Evolutionary conservation across 2,113 vertebrate genomes (phyloP), one percentile per base, ranked within the genome.

Genomic region (Serinus canaria): DNA sequence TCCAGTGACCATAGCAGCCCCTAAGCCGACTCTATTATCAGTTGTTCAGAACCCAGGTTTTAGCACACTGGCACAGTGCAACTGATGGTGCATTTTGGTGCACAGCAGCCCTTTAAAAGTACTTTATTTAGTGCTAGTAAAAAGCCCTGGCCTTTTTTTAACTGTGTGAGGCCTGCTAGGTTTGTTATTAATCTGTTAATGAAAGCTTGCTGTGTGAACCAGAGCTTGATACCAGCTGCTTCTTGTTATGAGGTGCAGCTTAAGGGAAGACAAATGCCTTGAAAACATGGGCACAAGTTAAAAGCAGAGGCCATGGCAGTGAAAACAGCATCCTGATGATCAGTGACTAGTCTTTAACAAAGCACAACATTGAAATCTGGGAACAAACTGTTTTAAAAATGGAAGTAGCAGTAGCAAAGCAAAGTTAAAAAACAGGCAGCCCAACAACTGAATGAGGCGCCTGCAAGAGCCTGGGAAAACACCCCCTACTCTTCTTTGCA

Each of bases 401-500:
- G 49, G 52, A 78, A 75, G 19, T 11, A 49, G 46, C 19, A 89
- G 9, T 28, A 91, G 13, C 1, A 10, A 82, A 92, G 16, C 24
- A 28, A 80, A 89, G 82, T 12, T 10, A 10, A 3, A 44, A 44
- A 44, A 21, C 28, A n/a, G 13, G 11, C 12, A 46, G 9, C 8
- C 37, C 10, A 33, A 33, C 8, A 41, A 63, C 31, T 31, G 22
- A 66, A 27, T 13, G 6, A 78, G 28, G 13, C 0, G 2, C 31
- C n/a, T 80, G 59, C 49, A 52, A 41, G 0, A 7, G 20, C 67
- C 43, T 73, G 37, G 50, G 64, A 62, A 83, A 90, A 25, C 8
- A 18, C 3, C 2, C 8, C 4, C 21, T 2, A 1, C 19, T 21
- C 15, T 1, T 2, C 44, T 47, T 53, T 0, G 0, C n/a, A 8